These are phyloP conservation scores for Brevimyrus niger DNA, from an alignment of 2,113 vertebrate species.

Conservation along the genomic window DNA sequence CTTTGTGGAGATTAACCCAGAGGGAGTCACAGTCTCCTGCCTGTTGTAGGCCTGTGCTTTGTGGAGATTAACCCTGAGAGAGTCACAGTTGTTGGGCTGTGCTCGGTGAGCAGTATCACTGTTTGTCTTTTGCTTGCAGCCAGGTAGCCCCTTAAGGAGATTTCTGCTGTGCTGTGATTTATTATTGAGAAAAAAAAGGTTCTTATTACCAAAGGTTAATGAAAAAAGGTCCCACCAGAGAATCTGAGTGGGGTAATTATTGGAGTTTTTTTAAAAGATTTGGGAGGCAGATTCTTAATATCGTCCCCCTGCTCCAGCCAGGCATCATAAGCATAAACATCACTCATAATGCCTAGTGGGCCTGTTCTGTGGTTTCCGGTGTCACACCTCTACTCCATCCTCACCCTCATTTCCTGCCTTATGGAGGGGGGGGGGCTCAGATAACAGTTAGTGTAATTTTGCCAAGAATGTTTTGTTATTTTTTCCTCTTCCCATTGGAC, in stretches of 20 bases:
- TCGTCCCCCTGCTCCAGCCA: neutral
- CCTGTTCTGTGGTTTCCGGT: neutral
- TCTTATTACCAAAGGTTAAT: conserved; percentile 4
- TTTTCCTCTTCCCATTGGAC: neutral
- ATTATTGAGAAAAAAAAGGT: neutral
- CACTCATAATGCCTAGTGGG: neutral
- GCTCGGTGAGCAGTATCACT: neutral
- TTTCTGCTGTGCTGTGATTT: neutral
- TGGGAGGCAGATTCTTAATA: neutral
- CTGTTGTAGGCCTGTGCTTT: neutral
- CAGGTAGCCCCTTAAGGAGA: neutral
- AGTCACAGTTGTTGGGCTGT: neutral
- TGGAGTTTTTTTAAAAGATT: neutral
- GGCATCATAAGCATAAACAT: neutral
- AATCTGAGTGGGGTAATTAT: neutral
- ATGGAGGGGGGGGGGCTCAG: neutral
- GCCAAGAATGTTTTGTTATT: neutral
- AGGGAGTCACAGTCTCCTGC: neutral
- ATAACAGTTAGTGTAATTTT: neutral
- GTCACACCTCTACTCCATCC: neutral
- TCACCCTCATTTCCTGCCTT: neutral
- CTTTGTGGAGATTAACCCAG: neutral
- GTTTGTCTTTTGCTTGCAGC: neutral
- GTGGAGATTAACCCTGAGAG: neutral
- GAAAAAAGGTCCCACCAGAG: neutral